Evolutionary conservation across 2,888 invertebrate genomes (phyloP).

Genomic region (Punctoribates punctum): DNA sequence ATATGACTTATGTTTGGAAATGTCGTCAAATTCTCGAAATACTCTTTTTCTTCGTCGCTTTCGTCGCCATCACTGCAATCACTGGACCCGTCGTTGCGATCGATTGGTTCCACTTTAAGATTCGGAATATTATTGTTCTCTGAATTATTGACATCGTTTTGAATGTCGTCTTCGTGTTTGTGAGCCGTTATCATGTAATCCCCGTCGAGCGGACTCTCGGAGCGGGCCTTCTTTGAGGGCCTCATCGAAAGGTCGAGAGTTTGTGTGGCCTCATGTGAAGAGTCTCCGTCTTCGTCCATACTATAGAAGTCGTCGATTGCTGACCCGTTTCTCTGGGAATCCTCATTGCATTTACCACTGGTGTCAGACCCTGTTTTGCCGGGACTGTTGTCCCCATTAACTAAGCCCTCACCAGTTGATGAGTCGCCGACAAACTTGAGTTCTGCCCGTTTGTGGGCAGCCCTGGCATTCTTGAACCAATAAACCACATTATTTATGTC

Average conservation of each 20-base stretch:
- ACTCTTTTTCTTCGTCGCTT: conserved; percentile 41
- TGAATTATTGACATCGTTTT: conserved; percentile 32
- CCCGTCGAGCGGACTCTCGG: conserved; percentile 41
- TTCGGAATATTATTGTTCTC: neutral
- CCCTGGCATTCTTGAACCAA: conserved; percentile 88
- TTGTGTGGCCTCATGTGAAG: conserved; percentile 45
- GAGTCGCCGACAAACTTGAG: conserved; percentile 52
- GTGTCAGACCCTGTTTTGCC: conserved; percentile 42
- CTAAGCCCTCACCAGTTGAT: conserved; percentile 28
- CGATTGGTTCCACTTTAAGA: conserved; percentile 25
- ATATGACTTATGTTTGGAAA: conserved; percentile 14
- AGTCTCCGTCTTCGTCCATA: conserved; percentile 43
- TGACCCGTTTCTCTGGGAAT: conserved; percentile 43
- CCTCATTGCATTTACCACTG: conserved; percentile 43
- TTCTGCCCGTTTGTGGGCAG: conserved; percentile 88
- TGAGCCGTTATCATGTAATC: conserved; percentile 41
- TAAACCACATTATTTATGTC: conserved; percentile 65
- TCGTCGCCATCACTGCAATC: conserved; percentile 37
- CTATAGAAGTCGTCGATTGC: conserved; percentile 41
- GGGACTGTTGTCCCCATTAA: conserved; percentile 39
- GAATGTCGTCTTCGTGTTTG: conserved; percentile 44
- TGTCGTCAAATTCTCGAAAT: conserved; percentile 23
- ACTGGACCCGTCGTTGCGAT: conserved; percentile 34
- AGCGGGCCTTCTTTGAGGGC: conserved; percentile 42
- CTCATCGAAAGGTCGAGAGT: conserved; percentile 48